Evolutionary conservation across 2,113 vertebrate species (phyloP).

Genomic region (Puffinus mauretanicus): DNA sequence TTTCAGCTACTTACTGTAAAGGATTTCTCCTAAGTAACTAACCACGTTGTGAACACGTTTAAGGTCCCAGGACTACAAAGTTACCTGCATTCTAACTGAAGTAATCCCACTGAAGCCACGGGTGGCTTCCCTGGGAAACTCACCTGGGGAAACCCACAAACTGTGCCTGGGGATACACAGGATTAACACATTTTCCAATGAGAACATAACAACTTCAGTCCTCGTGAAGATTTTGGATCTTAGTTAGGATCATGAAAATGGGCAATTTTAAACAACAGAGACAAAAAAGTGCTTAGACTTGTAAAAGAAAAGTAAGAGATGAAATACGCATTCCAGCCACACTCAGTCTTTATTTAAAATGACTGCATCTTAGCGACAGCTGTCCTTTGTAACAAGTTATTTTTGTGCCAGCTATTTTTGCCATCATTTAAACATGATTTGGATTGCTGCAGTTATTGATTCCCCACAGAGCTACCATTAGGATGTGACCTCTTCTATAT

Average conservation of each 20-base stretch:
- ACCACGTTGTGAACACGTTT: fast-evolving
- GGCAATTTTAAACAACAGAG: background rate
- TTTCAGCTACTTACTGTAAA: background rate
- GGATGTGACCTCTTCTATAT: background rate
- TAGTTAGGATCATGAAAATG: background rate
- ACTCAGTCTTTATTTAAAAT: background rate
- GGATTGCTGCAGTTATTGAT: background rate
- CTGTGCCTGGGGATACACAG: background rate
- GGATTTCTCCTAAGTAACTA: background rate
- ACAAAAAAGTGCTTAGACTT: background rate
- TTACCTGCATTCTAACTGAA: background rate
- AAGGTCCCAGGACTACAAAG: background rate
- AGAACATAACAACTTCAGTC: background rate
- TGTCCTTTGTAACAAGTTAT: background rate
- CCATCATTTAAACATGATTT: background rate
- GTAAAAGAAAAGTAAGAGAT: background rate
- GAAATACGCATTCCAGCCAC: background rate
- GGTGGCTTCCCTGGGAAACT: background rate
- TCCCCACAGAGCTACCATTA: background rate
- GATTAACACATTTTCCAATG: background rate
- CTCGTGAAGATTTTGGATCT: background rate
- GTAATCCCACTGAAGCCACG: background rate
- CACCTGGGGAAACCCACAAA: fast-evolving
- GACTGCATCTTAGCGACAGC: fast-evolving
- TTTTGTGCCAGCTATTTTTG: background rate